A percentile compares a stretch with the other conserved stretches of the same genome.
Conservation (phyloP, 2,797 vertebrate genomes). For the Synaphobranchus kaupii region DNA sequence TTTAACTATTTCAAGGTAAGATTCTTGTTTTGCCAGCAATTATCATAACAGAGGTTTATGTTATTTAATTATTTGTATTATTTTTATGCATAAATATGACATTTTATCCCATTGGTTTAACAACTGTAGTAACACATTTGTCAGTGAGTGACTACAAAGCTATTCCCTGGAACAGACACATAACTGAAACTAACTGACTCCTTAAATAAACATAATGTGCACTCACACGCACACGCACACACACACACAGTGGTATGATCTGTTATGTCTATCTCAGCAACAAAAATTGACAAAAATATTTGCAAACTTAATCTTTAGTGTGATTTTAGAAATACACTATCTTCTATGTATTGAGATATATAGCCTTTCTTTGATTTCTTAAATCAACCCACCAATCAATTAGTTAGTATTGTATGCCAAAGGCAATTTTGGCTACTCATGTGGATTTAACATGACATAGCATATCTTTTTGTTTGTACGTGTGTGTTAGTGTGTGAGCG, state of each 20-base stretch:
- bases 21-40: neutral
- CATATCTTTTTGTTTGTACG: no score
- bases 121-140: constrained; percentile 61
- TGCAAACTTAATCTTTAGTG: constrained; percentile 36
- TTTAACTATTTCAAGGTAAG: neutral
- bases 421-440: no score
- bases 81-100: constrained; percentile 46
- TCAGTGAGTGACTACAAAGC: neutral
- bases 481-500: no score
- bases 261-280: no score
- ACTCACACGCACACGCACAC: neutral
- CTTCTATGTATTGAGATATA: no score
- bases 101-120: constrained; percentile 64
- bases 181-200: neutral
- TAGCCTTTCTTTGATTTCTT: no score
- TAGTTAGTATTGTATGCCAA: no score
- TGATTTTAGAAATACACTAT: no score
- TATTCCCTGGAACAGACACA: neutral
- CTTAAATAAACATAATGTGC: neutral
- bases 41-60: neutral
- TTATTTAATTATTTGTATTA: neutral
- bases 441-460: no score
- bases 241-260: constrained; percentile 30
- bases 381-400: no score
- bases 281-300: constrained; percentile 23